Percentiles rank a stretch among this genome's conserved stretches.
Conservation (phyloP, 2,113 vertebrate genomes). For the Salvelinus fontinalis region DNA sequence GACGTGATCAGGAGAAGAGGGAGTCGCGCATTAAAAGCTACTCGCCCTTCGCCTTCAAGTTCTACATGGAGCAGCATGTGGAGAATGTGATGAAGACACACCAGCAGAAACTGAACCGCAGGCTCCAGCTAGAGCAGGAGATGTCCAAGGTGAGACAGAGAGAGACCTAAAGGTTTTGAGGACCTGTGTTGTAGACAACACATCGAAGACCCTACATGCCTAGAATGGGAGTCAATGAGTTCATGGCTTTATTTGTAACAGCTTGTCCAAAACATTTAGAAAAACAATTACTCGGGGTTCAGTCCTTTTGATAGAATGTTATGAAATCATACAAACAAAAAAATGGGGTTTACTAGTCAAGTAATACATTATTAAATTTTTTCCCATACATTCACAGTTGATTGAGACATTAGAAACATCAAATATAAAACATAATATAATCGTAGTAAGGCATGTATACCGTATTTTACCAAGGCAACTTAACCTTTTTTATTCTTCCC, state of each 20-base stretch:
- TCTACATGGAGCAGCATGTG: constrained; percentile 99
- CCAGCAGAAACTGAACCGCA: constrained; percentile 94
- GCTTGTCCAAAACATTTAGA: constrained; percentile 25
- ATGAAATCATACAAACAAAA: not conserved
- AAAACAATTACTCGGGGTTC: constrained; percentile 12
- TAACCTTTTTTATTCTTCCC: not conserved
- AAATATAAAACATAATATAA: too few relatives aligned
- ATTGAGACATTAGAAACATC: too few relatives aligned
- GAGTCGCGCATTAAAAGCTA: constrained; percentile 98
- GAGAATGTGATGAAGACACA: constrained; percentile 98
- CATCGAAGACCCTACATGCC: constrained; percentile 3
- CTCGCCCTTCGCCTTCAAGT: constrained; percentile 96
- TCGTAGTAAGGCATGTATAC: too few relatives aligned
- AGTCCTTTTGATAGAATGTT: constrained; percentile 21
- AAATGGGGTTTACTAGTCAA: too few relatives aligned
- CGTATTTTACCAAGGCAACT: too few relatives aligned
- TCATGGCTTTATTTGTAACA: constrained; percentile 27
- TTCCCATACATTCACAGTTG: too few relatives aligned
- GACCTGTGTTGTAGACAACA: constrained; percentile 25
- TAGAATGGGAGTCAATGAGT: constrained; percentile 11
- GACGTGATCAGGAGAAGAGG: constrained; percentile 91
- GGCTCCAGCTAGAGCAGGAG: constrained; percentile 94
- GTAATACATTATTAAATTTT: too few relatives aligned
- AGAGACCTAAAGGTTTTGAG: constrained; percentile 1
- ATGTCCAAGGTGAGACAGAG: constrained; percentile 89